Evolutionary conservation across 2,888 invertebrate genomes (phyloP).

Genomic region (Conops quadrifasciatus): DNA sequence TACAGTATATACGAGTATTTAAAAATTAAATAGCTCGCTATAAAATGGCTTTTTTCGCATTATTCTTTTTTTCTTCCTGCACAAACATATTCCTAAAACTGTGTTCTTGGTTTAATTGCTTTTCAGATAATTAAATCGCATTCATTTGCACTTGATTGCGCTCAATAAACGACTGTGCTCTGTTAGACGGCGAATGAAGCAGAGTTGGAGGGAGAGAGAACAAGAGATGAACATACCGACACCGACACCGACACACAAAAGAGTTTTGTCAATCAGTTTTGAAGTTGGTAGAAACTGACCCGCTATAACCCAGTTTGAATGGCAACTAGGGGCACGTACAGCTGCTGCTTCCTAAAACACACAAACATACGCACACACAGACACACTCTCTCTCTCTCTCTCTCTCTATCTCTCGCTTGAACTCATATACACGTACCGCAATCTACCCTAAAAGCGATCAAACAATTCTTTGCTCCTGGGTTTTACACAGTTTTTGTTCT

Average conservation of each 20-base stretch:
- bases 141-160: constrained; percentile 13
- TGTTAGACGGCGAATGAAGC: no score
- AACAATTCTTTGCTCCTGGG: no score
- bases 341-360: background rate
- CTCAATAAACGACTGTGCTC: background rate
- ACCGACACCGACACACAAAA: background rate
- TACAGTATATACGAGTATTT: no score
- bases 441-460: no score
- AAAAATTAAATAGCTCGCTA: no score
- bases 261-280: background rate
- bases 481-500: no score
- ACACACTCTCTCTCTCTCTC: background rate
- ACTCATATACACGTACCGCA: no score
- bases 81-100: background rate
- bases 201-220: background rate
- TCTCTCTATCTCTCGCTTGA: background rate
- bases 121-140: constrained; percentile 11
- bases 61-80: background rate
- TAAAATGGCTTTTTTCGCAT: no score
- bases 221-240: background rate
- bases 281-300: background rate
- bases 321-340: constrained; percentile 14
- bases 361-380: background rate
- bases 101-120: background rate
- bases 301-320: constrained; percentile 7